phyloP scores from a whole-genome alignment of 2,113 vertebrate species.

The Chaetura pelagica region DNA sequence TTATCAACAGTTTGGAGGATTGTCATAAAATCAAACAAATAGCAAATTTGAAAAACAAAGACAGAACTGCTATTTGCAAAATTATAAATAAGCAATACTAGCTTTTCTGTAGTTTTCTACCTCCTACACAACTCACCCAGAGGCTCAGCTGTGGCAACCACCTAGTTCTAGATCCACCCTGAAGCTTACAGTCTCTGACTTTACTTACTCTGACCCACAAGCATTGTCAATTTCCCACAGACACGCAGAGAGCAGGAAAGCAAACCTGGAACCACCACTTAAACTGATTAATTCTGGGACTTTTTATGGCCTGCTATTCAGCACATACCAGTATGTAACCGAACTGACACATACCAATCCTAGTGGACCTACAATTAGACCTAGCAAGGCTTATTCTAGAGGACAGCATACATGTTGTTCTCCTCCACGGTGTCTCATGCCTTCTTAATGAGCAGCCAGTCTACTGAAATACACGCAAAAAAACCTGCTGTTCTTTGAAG shows the following conservation, averaged over 20 bases:
- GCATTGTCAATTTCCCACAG: background rate
- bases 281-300: background rate
- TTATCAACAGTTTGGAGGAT: background rate
- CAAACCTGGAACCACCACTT: background rate
- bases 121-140: accelerated
- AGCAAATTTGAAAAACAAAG: background rate
- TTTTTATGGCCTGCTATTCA: background rate
- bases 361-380: background rate
- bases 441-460: constrained; percentile 47
- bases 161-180: background rate
- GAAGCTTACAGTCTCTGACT: background rate
- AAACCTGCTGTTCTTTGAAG: constrained; percentile 49
- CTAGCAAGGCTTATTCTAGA: constrained; percentile 2
- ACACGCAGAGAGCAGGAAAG: background rate
- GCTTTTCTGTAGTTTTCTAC: background rate
- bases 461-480: constrained; percentile 38
- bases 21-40: background rate
- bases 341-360: background rate
- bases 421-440: background rate
- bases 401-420: constrained; percentile 18
- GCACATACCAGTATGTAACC: background rate
- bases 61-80: background rate
- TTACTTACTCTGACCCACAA: background rate
- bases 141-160: background rate
- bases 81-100: background rate